A percentile compares a stretch with the other conserved stretches of the same genome.
Conservation (phyloP, 2,888 invertebrate species). For the Gymnocheta viridis region DNA sequence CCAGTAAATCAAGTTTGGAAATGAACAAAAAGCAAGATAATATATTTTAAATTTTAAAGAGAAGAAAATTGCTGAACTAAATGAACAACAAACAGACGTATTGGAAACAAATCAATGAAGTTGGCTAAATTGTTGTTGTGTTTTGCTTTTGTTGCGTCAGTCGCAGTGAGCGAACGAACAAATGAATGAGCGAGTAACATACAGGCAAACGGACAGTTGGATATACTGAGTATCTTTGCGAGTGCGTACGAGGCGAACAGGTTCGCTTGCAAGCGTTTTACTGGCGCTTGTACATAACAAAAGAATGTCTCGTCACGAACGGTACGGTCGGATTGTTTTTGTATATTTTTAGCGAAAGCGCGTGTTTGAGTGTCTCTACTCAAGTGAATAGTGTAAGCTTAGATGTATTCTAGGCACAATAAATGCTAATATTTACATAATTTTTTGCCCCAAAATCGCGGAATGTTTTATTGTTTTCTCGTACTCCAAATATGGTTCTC, state of each 20-base stretch:
- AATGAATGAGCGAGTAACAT: conserved; percentile 56
- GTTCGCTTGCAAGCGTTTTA: conserved; percentile 77
- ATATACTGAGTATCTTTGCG: conserved; percentile 63
- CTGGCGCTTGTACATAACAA: conserved; percentile 80
- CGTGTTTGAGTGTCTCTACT: conserved; percentile 30
- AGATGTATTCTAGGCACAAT: conserved; percentile 35
- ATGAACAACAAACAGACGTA: conserved; percentile 70
- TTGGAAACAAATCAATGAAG: conserved; percentile 73
- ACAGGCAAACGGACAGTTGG: conserved; percentile 45
- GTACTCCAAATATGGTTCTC: conserved; percentile 5
- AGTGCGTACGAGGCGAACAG: conserved; percentile 74
- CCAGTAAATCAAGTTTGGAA: conserved; percentile 72
- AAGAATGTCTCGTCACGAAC: conserved; percentile 82
- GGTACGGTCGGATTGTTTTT: conserved; percentile 76
- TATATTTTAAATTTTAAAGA: conserved; percentile 36
- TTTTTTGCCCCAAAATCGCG: conserved; percentile 14
- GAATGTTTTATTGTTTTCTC: neutral
- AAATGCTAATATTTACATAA: neutral
- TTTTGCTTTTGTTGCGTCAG: conserved; percentile 26
- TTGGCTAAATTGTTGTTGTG: conserved; percentile 62
- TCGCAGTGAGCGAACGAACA: conserved; percentile 39
- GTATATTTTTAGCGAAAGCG: conserved; percentile 50
- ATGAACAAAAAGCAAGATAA: conserved; percentile 23
- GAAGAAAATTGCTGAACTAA: conserved; percentile 50
- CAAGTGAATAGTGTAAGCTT: conserved; percentile 32